Evolutionary conservation across 2,888 invertebrate genomes (phyloP), one percentile per base, ranked within the genome.

Genomic region (Pseudococcus longispinus): DNA sequence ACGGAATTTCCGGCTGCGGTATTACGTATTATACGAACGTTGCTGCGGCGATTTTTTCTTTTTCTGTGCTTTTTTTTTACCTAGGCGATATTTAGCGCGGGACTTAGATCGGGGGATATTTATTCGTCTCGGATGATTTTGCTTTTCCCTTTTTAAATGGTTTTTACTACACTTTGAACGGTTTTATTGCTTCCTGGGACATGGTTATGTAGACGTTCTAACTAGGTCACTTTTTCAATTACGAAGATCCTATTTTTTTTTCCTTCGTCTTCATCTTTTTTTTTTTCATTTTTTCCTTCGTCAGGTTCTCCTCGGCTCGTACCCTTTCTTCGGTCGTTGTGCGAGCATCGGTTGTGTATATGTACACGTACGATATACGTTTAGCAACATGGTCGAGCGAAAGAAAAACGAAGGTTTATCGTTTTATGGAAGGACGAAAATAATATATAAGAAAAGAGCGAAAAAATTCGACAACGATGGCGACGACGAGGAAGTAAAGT

Each of bases 71-170:
- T 51, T 51, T 51, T 74, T 65, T 65, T 26, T 65, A 65, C 65
- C 65, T 23, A 26, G 23, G 65, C 37, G 74, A 74, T 37, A 37
- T 74, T 74, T 74, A 32, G 74, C 65, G 65, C 13, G 26, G 26
- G 65, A 26, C 26, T 65, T 18, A 37, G 74, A 74, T 32, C n/a
- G 74, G 74, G 37, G 8, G 74, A 26, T 74, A 74, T 74, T 74
- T 74, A 74, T 74, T 74, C 74, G 74, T 74, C 74, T 74, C 74
- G 32, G 74, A 74, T 74, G 74, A 74, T 74, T 74, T n/a, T 74
- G 32, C 74, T 74, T 32, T 74, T 32, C 74, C 74, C 29, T 74
- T 74, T 74, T 74, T 74, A 74, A 74, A 74, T 74, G 74, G 32
- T 74, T 74, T 74, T 74, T 74, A 37, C 74, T 74, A 74, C 74